Evolutionary conservation across 2,888 invertebrate genomes (phyloP).

Genomic region (Pecten maximus): DNA sequence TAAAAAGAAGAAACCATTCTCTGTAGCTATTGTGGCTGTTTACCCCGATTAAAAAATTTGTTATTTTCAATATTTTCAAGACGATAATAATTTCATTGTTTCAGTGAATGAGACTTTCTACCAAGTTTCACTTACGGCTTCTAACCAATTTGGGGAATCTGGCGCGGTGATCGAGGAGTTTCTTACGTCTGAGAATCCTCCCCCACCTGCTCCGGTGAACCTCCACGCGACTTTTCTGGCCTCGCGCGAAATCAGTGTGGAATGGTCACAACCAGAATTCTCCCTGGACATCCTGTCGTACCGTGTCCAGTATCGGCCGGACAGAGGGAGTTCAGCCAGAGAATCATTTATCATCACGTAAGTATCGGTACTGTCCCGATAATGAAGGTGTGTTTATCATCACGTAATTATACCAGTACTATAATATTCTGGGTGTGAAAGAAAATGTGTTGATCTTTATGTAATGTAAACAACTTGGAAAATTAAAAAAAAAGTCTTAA

Average conservation of each 20-base stretch:
- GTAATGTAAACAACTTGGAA: too few relatives aligned
- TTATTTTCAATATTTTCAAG: too few relatives aligned
- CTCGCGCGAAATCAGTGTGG: conserved; percentile 57
- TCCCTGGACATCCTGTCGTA: conserved; percentile 57
- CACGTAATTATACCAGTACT: too few relatives aligned
- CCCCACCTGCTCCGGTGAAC: conserved; percentile 60
- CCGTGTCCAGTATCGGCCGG: conserved; percentile 61
- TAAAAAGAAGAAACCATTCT: too few relatives aligned
- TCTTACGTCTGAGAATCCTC: conserved; percentile 61
- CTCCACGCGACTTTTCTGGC: conserved; percentile 57
- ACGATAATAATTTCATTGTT: conserved; percentile 39
- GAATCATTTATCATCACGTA: background rate
- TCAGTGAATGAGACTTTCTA: conserved; percentile 71
- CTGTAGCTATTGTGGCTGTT: too few relatives aligned
- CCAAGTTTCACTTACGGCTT: conserved; percentile 65
- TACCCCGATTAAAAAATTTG: too few relatives aligned
- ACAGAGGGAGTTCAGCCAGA: background rate
- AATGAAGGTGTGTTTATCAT: too few relatives aligned
- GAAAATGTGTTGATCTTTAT: too few relatives aligned
- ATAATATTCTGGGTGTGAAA: too few relatives aligned
- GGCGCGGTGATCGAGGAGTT: conserved; percentile 66
- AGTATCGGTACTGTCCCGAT: too few relatives aligned
- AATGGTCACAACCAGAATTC: conserved; percentile 63
- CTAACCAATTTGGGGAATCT: conserved; percentile 56
- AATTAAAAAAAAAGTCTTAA: too few relatives aligned